These are phyloP conservation scores for Actinernus sp. DNA, from an alignment of 92 coral and sea anemone genomes.

Conservation along the genomic window DNA sequence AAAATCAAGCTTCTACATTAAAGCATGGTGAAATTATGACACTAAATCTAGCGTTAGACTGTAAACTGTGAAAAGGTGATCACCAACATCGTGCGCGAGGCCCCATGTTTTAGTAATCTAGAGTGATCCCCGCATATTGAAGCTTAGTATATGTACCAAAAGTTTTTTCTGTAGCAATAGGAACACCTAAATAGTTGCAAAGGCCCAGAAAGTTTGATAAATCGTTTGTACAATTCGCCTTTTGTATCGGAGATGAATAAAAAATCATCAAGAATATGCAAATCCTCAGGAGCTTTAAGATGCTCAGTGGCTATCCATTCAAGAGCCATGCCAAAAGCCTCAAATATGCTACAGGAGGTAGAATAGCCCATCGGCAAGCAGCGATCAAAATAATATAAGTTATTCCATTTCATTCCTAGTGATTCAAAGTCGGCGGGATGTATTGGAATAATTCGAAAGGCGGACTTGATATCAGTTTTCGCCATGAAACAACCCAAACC, in stretches of 20 bases:
- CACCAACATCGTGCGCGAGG: too few relatives aligned
- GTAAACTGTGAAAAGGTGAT: too few relatives aligned
- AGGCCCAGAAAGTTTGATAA: background rate
- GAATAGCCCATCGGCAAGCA: background rate
- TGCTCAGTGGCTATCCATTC: background rate
- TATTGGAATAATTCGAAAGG: background rate
- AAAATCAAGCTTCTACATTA: too few relatives aligned
- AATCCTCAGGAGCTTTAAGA: background rate
- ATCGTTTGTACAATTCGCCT: background rate
- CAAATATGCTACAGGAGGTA: background rate
- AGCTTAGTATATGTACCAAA: too few relatives aligned
- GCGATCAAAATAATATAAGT: background rate
- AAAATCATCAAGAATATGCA: background rate
- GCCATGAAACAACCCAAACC: conserved; percentile 14
- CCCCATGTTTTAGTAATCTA: too few relatives aligned
- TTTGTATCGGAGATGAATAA: background rate
- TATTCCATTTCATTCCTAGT: background rate
- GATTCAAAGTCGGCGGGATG: background rate
- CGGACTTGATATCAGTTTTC: background rate
- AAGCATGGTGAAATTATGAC: too few relatives aligned
- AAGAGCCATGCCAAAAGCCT: background rate
- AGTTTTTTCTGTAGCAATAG: background rate
- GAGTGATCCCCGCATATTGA: too few relatives aligned
- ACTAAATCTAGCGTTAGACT: too few relatives aligned
- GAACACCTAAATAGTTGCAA: background rate